These are phyloP conservation scores for Hemicentrotus pulcherrimus DNA, from an alignment of 35 echinoderm and acorn worm species.

Conservation along the genomic window DNA sequence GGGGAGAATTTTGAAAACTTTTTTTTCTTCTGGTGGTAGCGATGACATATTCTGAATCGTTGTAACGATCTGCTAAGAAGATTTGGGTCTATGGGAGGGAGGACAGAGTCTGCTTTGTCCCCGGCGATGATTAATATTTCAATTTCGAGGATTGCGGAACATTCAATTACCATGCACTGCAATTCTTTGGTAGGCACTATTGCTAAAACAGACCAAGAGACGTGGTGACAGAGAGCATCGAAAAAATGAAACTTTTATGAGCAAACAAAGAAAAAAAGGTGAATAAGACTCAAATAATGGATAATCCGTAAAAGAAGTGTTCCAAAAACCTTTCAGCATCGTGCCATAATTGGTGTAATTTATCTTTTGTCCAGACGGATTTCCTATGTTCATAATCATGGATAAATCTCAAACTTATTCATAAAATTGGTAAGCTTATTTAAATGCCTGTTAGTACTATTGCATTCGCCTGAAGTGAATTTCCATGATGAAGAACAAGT, in stretches of 20 bases:
- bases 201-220: constrained; percentile 28
- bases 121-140: constrained; percentile 50
- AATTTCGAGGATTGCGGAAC: constrained; percentile 34
- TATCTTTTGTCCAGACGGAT: background rate
- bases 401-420: background rate
- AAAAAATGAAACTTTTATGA: background rate
- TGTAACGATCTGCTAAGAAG: constrained; percentile 16
- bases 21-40: constrained; percentile 24
- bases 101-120: constrained; percentile 45
- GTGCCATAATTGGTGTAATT: background rate
- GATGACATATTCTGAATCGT: background rate
- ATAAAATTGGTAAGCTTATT: too few relatives aligned
- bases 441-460: too few relatives aligned
- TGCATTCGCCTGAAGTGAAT: background rate
- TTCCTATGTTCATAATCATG: background rate
- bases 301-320: background rate
- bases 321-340: background rate
- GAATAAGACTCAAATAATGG: background rate
- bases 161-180: background rate
- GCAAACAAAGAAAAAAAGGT: background rate
- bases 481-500: background rate
- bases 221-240: background rate
- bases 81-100: background rate
- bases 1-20: background rate
- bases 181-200: constrained; percentile 23